phyloP scores from a whole-genome alignment of 2,797 vertebrate species.

The Onychomys arenicola region DNA sequence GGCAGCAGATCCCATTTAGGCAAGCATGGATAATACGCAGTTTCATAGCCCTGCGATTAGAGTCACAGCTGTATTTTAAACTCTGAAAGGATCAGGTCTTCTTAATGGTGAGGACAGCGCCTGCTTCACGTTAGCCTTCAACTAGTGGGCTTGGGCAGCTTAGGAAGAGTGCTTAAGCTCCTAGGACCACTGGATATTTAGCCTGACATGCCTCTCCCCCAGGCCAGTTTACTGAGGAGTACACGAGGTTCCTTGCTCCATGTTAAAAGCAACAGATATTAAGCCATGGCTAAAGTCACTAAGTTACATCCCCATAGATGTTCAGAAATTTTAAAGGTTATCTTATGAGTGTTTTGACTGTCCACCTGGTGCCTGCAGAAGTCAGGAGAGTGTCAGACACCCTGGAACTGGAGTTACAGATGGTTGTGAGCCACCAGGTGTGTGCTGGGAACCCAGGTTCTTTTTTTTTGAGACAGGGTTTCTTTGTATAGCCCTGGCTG shows the following conservation, averaged over 20 bases:
- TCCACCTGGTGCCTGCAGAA: neutral
- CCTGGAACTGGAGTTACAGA: neutral
- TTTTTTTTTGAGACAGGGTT: neutral
- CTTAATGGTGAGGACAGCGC: slow-evolving; percentile 3
- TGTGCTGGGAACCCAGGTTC: neutral
- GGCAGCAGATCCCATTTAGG: slow-evolving; percentile 13
- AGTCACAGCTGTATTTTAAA: slow-evolving; percentile 44
- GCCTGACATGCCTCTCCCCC: neutral
- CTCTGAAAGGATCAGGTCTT: slow-evolving; percentile 29
- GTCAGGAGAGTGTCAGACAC: neutral
- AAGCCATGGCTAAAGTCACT: neutral
- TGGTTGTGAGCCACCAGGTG: neutral
- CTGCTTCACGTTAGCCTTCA: slow-evolving; percentile 1
- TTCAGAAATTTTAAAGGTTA: neutral
- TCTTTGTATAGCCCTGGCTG: neutral
- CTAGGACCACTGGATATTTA: neutral
- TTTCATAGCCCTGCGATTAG: neutral
- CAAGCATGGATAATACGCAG: neutral
- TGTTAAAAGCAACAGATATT: neutral
- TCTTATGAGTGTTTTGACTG: neutral
- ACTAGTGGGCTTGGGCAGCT: slow-evolving; percentile 9
- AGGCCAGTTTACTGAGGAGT: neutral
- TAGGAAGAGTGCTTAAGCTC: slow-evolving; percentile 1
- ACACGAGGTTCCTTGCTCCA: slow-evolving; percentile 27
- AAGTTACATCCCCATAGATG: neutral